Conservation (phyloP, 2,888 invertebrate genomes). For the Philaethria dido region DNA sequence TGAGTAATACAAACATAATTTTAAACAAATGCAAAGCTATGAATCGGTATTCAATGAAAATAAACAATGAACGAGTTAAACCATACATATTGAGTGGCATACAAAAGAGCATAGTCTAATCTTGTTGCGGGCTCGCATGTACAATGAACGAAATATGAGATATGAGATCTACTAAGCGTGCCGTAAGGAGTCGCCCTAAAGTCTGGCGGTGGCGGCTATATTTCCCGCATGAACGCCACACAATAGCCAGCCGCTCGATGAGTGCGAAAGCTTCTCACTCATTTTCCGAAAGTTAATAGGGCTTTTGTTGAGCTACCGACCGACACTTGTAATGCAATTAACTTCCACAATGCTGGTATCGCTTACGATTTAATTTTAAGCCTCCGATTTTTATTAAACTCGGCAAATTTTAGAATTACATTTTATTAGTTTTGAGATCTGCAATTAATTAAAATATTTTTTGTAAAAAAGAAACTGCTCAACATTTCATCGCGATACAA, state of each 20-base stretch:
- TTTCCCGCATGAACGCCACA: constrained; percentile 73
- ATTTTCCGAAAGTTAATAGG: constrained; percentile 78
- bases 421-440: constrained; percentile 1
- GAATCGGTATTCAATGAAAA: constrained; percentile 40
- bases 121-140: constrained; percentile 66
- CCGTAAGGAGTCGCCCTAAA: constrained; percentile 63
- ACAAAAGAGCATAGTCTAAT: constrained; percentile 75
- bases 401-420: constrained; percentile 30
- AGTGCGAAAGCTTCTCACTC: constrained; percentile 70
- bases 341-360: constrained; percentile 76
- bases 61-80: constrained; percentile 70
- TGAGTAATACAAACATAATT: constrained; percentile 6
- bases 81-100: constrained; percentile 65
- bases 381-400: constrained; percentile 50
- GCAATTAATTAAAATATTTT: no score
- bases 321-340: constrained; percentile 83
- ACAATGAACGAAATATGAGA: constrained; percentile 54
- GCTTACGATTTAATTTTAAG: constrained; percentile 79
- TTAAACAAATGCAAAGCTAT: constrained; percentile 31
- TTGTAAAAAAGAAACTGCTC: no score
- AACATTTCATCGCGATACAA: no score
- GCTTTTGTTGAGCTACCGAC: constrained; percentile 72
- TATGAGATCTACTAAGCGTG: constrained; percentile 46
- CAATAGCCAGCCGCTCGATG: constrained; percentile 59
- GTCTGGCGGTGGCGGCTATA: constrained; percentile 76